Evolutionary conservation across 1,140 invertebrate species (phyloP), one percentile per base, ranked within the genome.

Genomic region (Heterodera schachtii): DNA sequence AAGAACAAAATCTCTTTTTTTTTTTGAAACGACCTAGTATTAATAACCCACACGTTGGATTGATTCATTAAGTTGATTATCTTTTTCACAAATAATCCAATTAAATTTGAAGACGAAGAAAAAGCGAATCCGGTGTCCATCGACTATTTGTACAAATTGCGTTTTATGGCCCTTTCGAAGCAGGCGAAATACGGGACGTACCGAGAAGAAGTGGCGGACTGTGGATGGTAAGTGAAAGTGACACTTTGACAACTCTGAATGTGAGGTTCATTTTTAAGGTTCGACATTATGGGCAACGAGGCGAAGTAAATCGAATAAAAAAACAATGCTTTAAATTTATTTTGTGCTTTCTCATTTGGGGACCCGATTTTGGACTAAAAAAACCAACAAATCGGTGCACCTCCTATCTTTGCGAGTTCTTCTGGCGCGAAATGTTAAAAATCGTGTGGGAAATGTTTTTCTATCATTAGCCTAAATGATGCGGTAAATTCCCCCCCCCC

Each of bases 271-370:
- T 31, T 31, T 76, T 76, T 3, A 41, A 71, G 82, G 84, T 85
- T 85, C 76, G 84, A 85, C 85, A 77, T 85, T n/a, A 80, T 85
- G 73, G 84, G 84, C 67, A 85, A 84, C 79, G 84, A 85, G 84
- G 81, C 84, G 3, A 80, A 69, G 84, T 85, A 71, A 77, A 41
- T 57, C 1, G n/a, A 52, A 19, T 73, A 19, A 19, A 47, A 73
- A 73, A 73, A 73, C 11, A 60, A 64, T 2, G 9, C 1, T 74
- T 41, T 78, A 44, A 77, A 74, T 74, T 7, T 31, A 31, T 31
- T 31, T 31, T 31, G 31, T 31, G 31, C 31, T 31, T 31, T 31
- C 31, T 52, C 9, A 9, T 8, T 52, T 16, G 9, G 52, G 52
- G 1, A 52, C 52, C 52, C 16, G 9, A 52, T 7, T 52, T 52